These are phyloP conservation scores for Cataglyphis albicans DNA, from an alignment of 2,888 invertebrate genomes.

Conservation along the genomic window DNA sequence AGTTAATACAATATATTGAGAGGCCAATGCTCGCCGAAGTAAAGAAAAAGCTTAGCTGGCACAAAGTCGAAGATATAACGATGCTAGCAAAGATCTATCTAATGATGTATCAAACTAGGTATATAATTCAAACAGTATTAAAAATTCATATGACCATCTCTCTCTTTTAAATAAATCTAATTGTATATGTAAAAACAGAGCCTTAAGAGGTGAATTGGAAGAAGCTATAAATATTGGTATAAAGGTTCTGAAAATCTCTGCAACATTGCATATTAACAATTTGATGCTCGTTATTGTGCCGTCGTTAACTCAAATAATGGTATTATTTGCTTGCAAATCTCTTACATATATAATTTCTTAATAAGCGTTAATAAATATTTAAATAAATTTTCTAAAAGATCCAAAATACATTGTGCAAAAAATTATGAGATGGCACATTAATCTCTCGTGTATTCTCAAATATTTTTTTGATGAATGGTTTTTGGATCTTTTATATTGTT, in stretches of 20 bases:
- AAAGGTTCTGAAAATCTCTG: conserved; percentile 73
- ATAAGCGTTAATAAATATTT: not conserved
- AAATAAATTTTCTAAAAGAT: not conserved
- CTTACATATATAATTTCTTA: not conserved
- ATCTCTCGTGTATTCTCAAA: not conserved
- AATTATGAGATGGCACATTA: not conserved
- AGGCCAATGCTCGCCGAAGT: conserved; percentile 75
- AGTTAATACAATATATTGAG: conserved; percentile 85
- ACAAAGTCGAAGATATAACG: conserved; percentile 86
- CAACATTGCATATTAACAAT: conserved; percentile 64
- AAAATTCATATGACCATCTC: not conserved
- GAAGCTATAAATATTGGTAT: conserved; percentile 72
- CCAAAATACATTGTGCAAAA: not conserved
- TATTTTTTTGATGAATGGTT: not conserved
- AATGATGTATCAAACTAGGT: conserved; percentile 84
- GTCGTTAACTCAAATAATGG: conserved; percentile 75
- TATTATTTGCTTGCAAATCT: conserved; percentile 50
- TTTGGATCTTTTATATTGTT: conserved; percentile 1
- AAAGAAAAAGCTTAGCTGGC: conserved; percentile 77
- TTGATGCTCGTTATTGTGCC: conserved; percentile 74
- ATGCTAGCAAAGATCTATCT: conserved; percentile 86
- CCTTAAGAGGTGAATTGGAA: conserved; percentile 72
- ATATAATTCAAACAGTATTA: not conserved
- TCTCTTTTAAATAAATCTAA: not conserved
- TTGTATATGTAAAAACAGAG: conserved; percentile 59